Conservation (phyloP, 2,113 vertebrate genomes). For the Hepsetus odoe region DNA sequence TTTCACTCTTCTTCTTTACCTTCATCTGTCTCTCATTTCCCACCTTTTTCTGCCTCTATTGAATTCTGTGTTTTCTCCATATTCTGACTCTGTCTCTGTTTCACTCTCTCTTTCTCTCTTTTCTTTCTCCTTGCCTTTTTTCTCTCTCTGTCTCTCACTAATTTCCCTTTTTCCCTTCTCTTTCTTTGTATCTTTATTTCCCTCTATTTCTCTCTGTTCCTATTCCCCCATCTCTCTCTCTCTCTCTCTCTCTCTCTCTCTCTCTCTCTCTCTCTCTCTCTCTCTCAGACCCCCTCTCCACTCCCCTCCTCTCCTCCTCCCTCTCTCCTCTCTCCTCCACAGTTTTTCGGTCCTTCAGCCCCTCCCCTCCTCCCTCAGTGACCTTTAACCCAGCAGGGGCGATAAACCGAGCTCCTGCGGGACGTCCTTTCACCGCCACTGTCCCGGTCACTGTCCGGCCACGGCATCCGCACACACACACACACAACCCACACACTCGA, state of each 20-base stretch:
- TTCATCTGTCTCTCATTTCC: constrained; percentile 41
- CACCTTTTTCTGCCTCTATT: constrained; percentile 62
- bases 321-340: constrained; percentile 72
- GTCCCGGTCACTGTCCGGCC: constrained; percentile 84
- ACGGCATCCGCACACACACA: constrained; percentile 61
- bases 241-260: background rate
- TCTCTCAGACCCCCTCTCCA: constrained; percentile 51
- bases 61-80: no score
- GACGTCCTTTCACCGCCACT: constrained; percentile 82
- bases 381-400: constrained; percentile 87
- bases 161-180: background rate
- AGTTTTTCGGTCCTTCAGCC: constrained; percentile 67
- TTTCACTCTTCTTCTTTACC: constrained; percentile 51
- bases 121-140: background rate
- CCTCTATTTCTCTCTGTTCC: constrained; percentile 42
- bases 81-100: constrained; percentile 48
- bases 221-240: constrained; percentile 58
- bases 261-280: background rate
- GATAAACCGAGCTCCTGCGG: constrained; percentile 86
- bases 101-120: background rate
- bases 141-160: background rate
- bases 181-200: constrained; percentile 51
- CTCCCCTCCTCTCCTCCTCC: constrained; percentile 70
- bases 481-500: constrained; percentile 74
- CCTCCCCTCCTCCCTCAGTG: constrained; percentile 80